Evolutionary conservation across 2,113 vertebrate genomes (phyloP).

Genomic region (Phoxinus phoxinus): DNA sequence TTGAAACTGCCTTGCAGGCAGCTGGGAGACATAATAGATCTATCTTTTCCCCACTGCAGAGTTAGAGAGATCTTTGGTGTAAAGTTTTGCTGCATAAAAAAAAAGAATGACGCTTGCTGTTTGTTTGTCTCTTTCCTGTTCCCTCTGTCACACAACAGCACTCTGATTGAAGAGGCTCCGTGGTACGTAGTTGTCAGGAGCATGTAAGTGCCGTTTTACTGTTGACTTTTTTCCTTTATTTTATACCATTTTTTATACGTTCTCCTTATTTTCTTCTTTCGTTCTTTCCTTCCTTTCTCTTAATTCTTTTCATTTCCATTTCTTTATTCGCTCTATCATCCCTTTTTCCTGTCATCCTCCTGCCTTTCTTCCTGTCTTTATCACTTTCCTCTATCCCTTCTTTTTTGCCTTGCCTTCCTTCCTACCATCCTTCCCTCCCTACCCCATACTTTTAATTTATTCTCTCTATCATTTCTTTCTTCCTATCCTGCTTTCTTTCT

Average conservation of each 20-base stretch:
- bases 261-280: neutral
- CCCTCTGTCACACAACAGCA: slow-evolving; percentile 69
- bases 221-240: neutral
- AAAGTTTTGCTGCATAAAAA: slow-evolving; percentile 43
- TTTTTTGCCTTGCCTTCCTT: neutral
- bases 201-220: slow-evolving; percentile 65
- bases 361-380: too few species aligned
- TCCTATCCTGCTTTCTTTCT: neutral
- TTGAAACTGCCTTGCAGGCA: slow-evolving; percentile 49
- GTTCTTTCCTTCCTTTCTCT: neutral
- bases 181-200: slow-evolving; percentile 76
- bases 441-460: neutral
- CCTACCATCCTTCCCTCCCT: neutral
- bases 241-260: slow-evolving; percentile 5
- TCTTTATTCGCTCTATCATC: neutral
- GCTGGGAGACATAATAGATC: slow-evolving; percentile 42
- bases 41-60: slow-evolving; percentile 38
- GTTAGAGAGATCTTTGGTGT: slow-evolving; percentile 41
- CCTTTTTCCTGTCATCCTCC: neutral
- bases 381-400: neutral
- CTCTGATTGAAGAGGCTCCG: slow-evolving; percentile 74
- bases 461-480: neutral
- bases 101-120: slow-evolving; percentile 56
- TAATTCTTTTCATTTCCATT: neutral
- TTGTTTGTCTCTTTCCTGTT: slow-evolving; percentile 62